Conservation (phyloP, 2,888 invertebrate genomes). For the Polietes domitor region DNA sequence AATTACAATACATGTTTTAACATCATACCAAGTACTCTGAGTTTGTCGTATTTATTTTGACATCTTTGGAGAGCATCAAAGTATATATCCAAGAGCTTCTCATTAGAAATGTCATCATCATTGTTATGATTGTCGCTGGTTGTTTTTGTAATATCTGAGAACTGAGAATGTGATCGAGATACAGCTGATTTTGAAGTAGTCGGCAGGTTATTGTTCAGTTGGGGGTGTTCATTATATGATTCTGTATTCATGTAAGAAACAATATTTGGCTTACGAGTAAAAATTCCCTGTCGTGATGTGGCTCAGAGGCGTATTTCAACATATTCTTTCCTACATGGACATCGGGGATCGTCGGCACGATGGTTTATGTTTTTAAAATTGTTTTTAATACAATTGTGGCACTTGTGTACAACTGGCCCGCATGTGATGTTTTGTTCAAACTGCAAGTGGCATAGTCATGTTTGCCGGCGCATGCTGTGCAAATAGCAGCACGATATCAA, state of each 20-base stretch:
- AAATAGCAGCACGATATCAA: neutral
- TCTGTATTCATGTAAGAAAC: neutral
- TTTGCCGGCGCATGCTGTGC: neutral
- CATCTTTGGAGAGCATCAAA: conserved; percentile 49
- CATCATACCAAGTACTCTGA: conserved; percentile 49
- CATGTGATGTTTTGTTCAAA: neutral
- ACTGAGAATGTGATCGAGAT: too few species aligned
- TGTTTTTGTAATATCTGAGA: too few species aligned
- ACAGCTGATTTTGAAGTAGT: too few species aligned
- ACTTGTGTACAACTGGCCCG: conserved; percentile 9
- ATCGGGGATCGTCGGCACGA: conserved; percentile 4
- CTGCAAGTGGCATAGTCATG: conserved; percentile 7
- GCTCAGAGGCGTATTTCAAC: neutral
- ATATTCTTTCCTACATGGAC: conserved; percentile 12
- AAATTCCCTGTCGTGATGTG: neutral
- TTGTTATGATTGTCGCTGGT: neutral
- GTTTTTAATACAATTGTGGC: conserved; percentile 1
- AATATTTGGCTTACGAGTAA: too few species aligned
- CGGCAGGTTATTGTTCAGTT: too few species aligned
- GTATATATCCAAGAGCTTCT: conserved; percentile 45
- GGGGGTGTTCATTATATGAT: neutral
- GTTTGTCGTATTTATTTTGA: conserved; percentile 38
- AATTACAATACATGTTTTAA: conserved; percentile 47
- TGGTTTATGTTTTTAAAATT: conserved; percentile 24
- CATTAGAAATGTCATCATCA: conserved; percentile 34